Evolutionary conservation across 2,888 invertebrate species (phyloP), one percentile per base, ranked within the genome.

Genomic region (Hydrotaea cyrtoneurina): DNA sequence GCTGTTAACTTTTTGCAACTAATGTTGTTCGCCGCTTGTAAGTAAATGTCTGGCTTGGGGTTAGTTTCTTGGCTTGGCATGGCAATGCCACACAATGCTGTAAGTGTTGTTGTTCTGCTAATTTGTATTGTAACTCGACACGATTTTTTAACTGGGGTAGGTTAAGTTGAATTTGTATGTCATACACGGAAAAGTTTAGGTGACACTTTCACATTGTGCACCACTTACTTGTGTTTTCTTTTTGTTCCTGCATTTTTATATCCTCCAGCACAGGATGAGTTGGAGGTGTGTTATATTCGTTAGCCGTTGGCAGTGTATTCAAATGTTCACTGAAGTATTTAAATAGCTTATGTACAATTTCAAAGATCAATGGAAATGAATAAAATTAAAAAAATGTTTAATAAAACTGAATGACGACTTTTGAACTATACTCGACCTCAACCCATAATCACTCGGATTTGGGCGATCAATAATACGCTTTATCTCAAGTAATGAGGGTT

Each of bases 181-280:
- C 59, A 59, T 15, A 59, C 13, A 59, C 7, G 59, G 15, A 23
- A 26, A 59, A 59, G 13, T 59, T n/a, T 23, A 11, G 59, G 21
- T 15, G 23, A 59, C 59, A 59, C 23, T 59, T 59, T 59, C 26
- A 59, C 26, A 59, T 59, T 23, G 59, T 26, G 26, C 3, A 10
- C n/a, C 72, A 79, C 39, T 72, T 31, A 62, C 46, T 43, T 79
- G 26, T 73, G 39, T 50, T 78, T 72, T 72, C 2, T 53, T 53
- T 19, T n/a, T 53, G n/a, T 17, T 53, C 7, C 31, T n/a, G 53
- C 39, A 39, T 39, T 39, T 10, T 39, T 39, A 10, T 39, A 13
- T 1, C 39, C 39, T 39, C 39, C 39, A 39, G 36, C 36, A 36
- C 4, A 36, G 39, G 11, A 13, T 39, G 11, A 13, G 10, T 39